Evolutionary conservation across 23 tunicate species (phyloP), one percentile per base, ranked within the genome.

Genomic region (Phallusia fumigata): DNA sequence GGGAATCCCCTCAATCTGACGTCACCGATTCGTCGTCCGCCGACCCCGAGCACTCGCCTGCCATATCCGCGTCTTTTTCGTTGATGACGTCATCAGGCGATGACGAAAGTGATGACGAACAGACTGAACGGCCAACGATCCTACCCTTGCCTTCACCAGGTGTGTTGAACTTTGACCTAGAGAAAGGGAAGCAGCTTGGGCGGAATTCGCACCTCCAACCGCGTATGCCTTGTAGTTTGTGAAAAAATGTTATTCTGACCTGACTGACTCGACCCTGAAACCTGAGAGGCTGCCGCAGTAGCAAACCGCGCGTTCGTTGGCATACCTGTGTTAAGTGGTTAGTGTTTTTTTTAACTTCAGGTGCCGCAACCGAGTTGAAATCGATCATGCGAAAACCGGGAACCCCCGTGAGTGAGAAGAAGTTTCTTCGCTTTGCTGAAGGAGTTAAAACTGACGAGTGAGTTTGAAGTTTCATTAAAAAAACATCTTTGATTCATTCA

Each of bases 331-430:
- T 75, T 75, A 2, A 40, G 10, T 40, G 47, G 10, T 40, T 5
- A 40, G 8, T 40, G 47, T 40, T 40, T 40, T n/a, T n/a, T 77
- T 77, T 35, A 77, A 31, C 15, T 79, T 83, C 34, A 74, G 80
- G 8, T 51, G 69, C 26, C 11, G 35, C 10, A 10, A 32, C 58
- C 35, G 82, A 78, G 16, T 32, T 84, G 36, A 84, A 80, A 35
- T 89, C 94, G 36, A 89, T 89, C 1, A 65, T 89, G 85, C 74
- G 75, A 65, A 89, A 84, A 80, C 94, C 88, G 1, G 94, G 86
- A 35, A 84, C 85, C 22, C 85, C 88, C 21, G 26, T 40, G 2
- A 51, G 82, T 13, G 82, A 73, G 33, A 89, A 80, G 53, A 89
- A 89, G 81, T 74, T 35, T 65, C 69, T 89, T 18, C 65, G 82